A percentile compares a stretch with the other conserved stretches of the same genome.
Evolutionary conservation across 2,888 invertebrate genomes (phyloP).

Genomic region (Oeneis ivallda): DNA sequence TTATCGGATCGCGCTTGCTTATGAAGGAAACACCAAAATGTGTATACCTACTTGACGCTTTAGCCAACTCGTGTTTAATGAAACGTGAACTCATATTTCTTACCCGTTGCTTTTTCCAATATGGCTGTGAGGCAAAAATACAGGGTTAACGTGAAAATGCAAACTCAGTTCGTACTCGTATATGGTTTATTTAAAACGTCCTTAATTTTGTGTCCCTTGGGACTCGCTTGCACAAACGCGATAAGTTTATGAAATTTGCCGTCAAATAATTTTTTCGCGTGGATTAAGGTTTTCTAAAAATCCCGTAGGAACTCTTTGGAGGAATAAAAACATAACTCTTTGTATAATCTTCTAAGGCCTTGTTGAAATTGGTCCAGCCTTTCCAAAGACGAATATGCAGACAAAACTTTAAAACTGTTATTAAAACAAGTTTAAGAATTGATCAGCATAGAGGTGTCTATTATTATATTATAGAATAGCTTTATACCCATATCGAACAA

Average conservation of each 20-base stretch:
- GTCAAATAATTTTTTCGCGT: not conserved
- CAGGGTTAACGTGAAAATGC: conserved; percentile 15
- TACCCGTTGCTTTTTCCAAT: conserved; percentile 29
- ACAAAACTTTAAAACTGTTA: too few relatives aligned
- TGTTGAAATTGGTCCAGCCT: too few relatives aligned
- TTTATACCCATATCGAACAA: too few relatives aligned
- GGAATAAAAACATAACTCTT: too few relatives aligned
- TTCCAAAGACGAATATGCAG: too few relatives aligned
- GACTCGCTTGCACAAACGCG: conserved; percentile 9
- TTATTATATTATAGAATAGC: too few relatives aligned
- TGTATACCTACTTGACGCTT: conserved; percentile 30
- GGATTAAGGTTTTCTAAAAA: too few relatives aligned
- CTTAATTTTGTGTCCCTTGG: conserved; percentile 15
- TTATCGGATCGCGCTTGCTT: conserved; percentile 25
- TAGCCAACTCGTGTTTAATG: conserved; percentile 30
- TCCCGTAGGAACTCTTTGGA: too few relatives aligned
- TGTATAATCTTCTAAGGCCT: too few relatives aligned
- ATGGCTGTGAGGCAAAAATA: conserved; percentile 25
- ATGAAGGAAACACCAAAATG: conserved; percentile 24
- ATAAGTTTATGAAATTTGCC: conserved; percentile 1
- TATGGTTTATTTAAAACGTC: conserved; percentile 16
- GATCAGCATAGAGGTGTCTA: too few relatives aligned
- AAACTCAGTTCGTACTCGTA: conserved; percentile 14
- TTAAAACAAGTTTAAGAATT: too few relatives aligned
- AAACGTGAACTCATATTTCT: conserved; percentile 33